These are phyloP conservation scores for Elgaria multicarinata DNA, from an alignment of 2,113 vertebrate species.

Conservation along the genomic window DNA sequence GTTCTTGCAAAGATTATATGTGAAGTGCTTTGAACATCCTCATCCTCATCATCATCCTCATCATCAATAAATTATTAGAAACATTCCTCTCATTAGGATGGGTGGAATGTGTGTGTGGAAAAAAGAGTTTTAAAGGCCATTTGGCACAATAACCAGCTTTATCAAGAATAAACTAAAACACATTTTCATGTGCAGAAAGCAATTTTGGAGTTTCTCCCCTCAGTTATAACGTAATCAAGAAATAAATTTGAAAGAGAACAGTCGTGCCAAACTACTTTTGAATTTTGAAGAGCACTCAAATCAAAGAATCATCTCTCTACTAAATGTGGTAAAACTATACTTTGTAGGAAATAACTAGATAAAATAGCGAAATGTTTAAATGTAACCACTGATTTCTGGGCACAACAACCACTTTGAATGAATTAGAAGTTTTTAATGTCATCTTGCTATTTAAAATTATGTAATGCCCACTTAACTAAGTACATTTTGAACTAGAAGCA, in stretches of 20 bases:
- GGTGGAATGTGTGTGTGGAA: background rate
- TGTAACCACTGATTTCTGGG: background rate
- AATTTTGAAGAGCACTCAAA: background rate
- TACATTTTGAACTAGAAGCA: constrained; percentile 39
- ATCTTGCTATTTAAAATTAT: background rate
- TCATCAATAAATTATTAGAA: background rate
- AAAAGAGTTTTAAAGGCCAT: constrained; percentile 42
- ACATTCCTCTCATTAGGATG: background rate
- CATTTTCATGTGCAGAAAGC: constrained; percentile 52
- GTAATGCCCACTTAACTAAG: constrained; percentile 2
- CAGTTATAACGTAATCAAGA: constrained; percentile 48
- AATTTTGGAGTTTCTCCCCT: constrained; percentile 44
- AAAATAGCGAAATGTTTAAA: background rate
- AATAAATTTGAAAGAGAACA: constrained; percentile 33
- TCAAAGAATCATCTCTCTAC: background rate
- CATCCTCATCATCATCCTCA: constrained; percentile 11
- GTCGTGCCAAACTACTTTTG: background rate
- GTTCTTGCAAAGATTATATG: constrained; percentile 28
- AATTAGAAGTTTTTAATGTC: background rate
- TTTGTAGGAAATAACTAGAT: constrained; percentile 12
- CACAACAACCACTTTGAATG: background rate
- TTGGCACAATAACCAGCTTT: constrained; percentile 58
- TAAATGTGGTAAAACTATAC: background rate
- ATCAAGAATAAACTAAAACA: constrained; percentile 60
- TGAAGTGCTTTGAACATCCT: constrained; percentile 25